Evolutionary conservation across 2,113 vertebrate genomes (phyloP).

Genomic region (Fregata magnificens): DNA sequence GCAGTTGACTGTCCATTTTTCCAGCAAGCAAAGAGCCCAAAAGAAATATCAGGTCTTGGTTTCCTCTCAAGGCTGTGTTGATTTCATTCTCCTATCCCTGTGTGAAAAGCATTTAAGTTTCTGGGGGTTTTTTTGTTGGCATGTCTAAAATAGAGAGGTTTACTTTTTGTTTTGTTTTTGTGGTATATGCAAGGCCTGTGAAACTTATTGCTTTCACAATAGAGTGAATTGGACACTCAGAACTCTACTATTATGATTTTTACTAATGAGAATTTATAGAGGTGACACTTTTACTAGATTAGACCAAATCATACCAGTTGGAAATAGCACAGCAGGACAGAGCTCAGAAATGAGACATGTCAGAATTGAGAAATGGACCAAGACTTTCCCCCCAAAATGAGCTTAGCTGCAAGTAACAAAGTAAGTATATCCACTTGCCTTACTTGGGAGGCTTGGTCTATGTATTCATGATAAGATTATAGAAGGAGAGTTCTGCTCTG

Average conservation of each 20-base stretch:
- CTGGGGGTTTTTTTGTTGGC: neutral
- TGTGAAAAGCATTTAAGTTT: neutral
- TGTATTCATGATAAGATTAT: neutral
- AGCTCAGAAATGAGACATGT: neutral
- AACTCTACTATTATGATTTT: neutral
- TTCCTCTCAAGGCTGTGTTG: neutral
- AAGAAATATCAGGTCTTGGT: neutral
- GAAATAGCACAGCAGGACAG: neutral
- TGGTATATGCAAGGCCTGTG: neutral
- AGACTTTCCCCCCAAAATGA: neutral
- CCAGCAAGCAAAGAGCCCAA: neutral
- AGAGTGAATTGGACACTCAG: neutral
- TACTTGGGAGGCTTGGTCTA: neutral
- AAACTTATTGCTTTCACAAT: neutral
- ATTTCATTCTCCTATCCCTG: neutral
- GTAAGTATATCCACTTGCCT: neutral
- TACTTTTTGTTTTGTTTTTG: neutral
- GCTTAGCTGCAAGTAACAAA: neutral
- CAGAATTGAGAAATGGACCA: neutral
- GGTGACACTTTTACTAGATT: neutral
- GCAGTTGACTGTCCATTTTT: neutral
- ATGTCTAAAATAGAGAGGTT: neutral
- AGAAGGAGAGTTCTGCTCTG: neutral
- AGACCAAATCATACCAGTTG: neutral
- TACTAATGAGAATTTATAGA: neutral